Base-by-base conservation (phyloP, 1,140 invertebrate species). In the Amphibalanus amphitrite region DNA sequence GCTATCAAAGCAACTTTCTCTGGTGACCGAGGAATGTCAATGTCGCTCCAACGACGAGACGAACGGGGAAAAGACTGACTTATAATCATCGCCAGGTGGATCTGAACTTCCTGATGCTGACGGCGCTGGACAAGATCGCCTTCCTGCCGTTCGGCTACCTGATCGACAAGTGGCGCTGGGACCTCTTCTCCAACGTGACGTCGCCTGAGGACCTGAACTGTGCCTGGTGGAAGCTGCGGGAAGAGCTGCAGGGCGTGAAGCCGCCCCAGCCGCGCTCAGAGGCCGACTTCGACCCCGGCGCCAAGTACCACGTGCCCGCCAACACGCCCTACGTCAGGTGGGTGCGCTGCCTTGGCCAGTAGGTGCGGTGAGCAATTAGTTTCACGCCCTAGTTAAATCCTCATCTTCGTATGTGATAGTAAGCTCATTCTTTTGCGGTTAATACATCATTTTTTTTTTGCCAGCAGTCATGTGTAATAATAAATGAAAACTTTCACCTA, bases 111-210 rank as follows among this genome's bases (percentile, higher is more conserved):
- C 81, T 94, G 1, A 88, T 90, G 78, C 80, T 84, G 70, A 89
- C 85, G 76, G 91, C 90, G 15, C 82, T 97, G 33, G 86, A 92
- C 68, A 95, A 94, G 79, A 86, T 97, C 13, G 89, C 87, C 0
- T 91, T 95, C 77, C 80, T 96, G 0, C 93, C 94, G 0, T 96
- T 90, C 79, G 91, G 89, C 0, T 93, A 90, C 76, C 82, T 91
- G 3, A 85, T 94, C 77, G 93, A 96, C 79, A 81, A 88, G 73
- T 97, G 90, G 86, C 83, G 93, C n/a, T 96, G 92, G 88, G 86
- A 88, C 40, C 85, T 96, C 28, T 96, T 93, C 80, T 85, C 86
- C 65, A 89, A 89, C 0, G 84, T 87, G 74, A 88, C 87, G 0
- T 81, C 82, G 0, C 80, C 85, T 3, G 84, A 88, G 10, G 82